These are phyloP conservation scores for Hippopotamyrus pictus DNA, from an alignment of 2,797 vertebrate genomes.

Conservation along the genomic window DNA sequence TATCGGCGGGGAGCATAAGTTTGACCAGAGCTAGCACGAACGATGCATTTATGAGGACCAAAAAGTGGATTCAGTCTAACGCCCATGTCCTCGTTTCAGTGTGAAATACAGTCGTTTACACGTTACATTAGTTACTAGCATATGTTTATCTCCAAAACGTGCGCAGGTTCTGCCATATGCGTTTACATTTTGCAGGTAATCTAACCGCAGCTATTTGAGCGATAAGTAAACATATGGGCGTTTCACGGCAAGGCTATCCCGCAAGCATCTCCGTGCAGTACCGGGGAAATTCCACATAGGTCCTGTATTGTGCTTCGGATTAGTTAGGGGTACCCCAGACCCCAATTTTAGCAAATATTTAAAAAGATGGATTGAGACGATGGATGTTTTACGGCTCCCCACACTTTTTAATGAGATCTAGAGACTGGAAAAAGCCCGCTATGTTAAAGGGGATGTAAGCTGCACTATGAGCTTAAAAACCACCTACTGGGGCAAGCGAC, in stretches of 20 bases:
- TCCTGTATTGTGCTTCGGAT: not conserved
- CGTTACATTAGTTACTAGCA: conserved; percentile 37
- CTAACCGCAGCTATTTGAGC: conserved; percentile 42
- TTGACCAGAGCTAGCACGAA: not conserved
- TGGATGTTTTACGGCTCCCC: not conserved
- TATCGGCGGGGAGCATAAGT: not conserved
- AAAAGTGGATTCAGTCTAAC: not conserved
- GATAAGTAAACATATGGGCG: conserved; percentile 54
- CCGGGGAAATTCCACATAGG: not conserved
- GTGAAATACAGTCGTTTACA: conserved; percentile 33
- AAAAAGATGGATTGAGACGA: not conserved
- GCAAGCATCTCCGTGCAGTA: conserved; percentile 31
- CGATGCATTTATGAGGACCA: not conserved
- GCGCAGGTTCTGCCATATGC: not conserved
- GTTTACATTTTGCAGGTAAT: conserved; percentile 23
- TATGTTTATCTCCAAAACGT: conserved; percentile 44
- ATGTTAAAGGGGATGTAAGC: not conserved
- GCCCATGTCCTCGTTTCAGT: not conserved
- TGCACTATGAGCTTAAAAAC: not conserved
- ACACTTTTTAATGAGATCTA: not conserved
- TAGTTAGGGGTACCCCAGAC: not conserved
- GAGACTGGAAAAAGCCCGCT: not conserved
- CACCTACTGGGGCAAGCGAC: not conserved
- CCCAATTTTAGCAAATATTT: not conserved
- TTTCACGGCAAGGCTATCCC: conserved; percentile 61